phyloP scores from a whole-genome alignment of 2,113 vertebrate genomes.

The Anthoscopus minutus region DNA sequence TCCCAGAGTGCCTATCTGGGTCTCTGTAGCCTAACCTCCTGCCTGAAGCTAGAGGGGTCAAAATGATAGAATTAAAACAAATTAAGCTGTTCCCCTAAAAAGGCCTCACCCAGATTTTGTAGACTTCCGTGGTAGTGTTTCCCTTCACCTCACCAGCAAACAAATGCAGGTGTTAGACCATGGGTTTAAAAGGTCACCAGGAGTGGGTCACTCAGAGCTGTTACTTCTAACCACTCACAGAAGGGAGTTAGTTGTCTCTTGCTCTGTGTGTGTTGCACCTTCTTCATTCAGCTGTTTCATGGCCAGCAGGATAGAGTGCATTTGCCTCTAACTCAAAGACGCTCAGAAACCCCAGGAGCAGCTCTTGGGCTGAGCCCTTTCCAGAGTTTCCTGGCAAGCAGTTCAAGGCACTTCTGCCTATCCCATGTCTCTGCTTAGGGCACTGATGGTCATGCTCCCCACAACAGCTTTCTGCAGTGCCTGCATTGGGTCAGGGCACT shows the following conservation, averaged over 20 bases:
- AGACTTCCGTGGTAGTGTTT: background rate
- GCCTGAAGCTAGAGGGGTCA: background rate
- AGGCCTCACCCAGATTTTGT: background rate
- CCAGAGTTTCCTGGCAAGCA: background rate
- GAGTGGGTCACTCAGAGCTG: background rate
- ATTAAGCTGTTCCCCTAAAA: background rate
- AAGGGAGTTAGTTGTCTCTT: background rate
- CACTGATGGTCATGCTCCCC: background rate
- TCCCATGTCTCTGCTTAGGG: background rate
- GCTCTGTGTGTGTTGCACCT: background rate
- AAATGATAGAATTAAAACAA: background rate
- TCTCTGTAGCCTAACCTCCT: background rate
- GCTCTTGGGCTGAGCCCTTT: background rate
- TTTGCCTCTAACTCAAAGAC: background rate
- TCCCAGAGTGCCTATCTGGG: background rate
- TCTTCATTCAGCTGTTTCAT: background rate
- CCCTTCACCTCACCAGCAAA: background rate
- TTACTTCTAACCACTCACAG: background rate
- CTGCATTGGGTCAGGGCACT: background rate
- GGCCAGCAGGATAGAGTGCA: background rate
- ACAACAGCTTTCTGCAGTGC: background rate
- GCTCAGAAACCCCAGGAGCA: background rate
- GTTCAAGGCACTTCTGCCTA: rapidly evolving
- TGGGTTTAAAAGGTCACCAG: background rate
- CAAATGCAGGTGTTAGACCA: background rate